Evolutionary conservation across 2,113 vertebrate species (phyloP).

Genomic region (Tachuris rubrigastra): DNA sequence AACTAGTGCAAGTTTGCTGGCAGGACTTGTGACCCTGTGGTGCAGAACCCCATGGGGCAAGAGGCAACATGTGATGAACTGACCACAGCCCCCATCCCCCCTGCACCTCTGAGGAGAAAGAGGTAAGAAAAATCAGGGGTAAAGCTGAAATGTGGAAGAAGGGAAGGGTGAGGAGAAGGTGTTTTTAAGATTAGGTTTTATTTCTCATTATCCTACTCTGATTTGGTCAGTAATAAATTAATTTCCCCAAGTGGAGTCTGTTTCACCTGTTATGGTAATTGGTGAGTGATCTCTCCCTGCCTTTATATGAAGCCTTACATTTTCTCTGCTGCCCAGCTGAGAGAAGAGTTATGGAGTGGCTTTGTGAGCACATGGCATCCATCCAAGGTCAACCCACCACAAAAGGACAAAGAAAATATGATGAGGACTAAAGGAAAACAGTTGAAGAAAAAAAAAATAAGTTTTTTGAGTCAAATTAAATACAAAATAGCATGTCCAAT

Average conservation of each 20-base stretch:
- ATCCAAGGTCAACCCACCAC: not conserved
- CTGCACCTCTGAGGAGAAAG: accelerated
- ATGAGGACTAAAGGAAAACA: not conserved
- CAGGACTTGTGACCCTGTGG: not conserved
- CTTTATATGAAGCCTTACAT: not conserved
- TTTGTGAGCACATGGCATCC: not conserved
- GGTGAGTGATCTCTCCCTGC: not conserved
- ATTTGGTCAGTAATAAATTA: not conserved
- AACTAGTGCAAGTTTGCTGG: too few relatives aligned
- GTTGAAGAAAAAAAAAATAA: not conserved
- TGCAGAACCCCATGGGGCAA: not conserved
- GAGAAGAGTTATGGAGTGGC: not conserved
- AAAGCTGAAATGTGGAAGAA: not conserved
- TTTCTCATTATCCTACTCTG: not conserved
- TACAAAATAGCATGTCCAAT: not conserved
- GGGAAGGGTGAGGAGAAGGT: not conserved
- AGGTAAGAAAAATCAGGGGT: not conserved
- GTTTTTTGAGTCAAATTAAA: not conserved
- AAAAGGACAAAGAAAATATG: not conserved
- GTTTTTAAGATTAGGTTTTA: not conserved
- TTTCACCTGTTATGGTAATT: not conserved
- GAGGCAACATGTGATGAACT: not conserved
- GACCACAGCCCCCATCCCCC: not conserved
- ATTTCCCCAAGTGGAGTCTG: not conserved
- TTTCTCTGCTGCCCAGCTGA: not conserved